Evolutionary conservation across 1,140 invertebrate species (phyloP).

Genomic region (Listronotus bonariensis): DNA sequence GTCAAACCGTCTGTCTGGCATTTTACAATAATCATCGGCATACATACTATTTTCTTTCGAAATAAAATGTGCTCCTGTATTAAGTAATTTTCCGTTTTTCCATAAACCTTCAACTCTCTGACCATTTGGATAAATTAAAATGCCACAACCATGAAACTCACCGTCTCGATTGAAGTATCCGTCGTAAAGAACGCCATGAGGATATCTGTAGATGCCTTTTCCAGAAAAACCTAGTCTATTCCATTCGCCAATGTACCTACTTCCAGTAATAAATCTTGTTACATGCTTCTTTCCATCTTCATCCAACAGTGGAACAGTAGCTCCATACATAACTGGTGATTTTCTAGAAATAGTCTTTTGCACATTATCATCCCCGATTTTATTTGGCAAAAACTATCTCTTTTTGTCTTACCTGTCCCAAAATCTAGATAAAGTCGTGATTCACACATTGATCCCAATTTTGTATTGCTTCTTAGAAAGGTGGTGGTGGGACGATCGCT

Average conservation of each 20-base stretch:
- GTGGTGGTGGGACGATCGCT: no score
- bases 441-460: no score
- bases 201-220: conserved; percentile 49
- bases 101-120: conserved; percentile 57
- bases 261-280: conserved; percentile 57
- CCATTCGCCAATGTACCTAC: conserved; percentile 60
- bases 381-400: neutral
- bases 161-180: conserved; percentile 60
- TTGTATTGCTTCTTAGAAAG: no score
- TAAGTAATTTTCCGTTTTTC: conserved; percentile 55
- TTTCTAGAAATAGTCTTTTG: neutral
- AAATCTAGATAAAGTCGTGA: no score
- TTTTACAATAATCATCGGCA: conserved; percentile 55
- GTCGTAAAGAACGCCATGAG: conserved; percentile 58
- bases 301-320: neutral
- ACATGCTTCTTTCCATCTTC: neutral
- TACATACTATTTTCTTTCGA: conserved; percentile 26
- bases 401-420: neutral
- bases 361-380: neutral
- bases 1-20: conserved; percentile 58
- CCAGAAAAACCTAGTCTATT: conserved; percentile 61
- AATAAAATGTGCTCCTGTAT: conserved; percentile 9
- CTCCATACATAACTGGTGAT: neutral
- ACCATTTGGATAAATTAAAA: conserved; percentile 57
- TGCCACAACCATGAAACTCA: conserved; percentile 61